Conservation (phyloP, 2,113 vertebrate genomes). For the Ploceus nigricollis region DNA sequence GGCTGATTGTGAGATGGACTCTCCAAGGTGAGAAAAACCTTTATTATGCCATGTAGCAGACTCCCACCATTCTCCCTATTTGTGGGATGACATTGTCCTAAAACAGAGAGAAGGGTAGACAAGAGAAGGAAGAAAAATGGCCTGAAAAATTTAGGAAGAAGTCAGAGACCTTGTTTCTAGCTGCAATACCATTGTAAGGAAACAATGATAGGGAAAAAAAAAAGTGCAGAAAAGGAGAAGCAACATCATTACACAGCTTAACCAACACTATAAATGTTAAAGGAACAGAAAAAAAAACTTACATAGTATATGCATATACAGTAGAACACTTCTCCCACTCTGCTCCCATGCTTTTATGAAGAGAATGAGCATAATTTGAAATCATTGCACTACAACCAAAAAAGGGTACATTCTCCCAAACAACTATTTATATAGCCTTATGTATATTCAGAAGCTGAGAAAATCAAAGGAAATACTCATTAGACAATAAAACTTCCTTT, state of each 20-base stretch:
- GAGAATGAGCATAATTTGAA: neutral
- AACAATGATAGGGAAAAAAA: neutral
- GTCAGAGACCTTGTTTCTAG: neutral
- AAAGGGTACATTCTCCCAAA: constrained; percentile 10
- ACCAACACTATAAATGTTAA: neutral
- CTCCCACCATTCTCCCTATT: neutral
- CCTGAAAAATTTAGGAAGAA: neutral
- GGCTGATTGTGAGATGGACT: neutral
- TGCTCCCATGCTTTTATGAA: constrained; percentile 13
- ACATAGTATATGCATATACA: neutral
- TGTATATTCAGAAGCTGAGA: constrained; percentile 14
- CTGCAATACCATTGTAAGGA: neutral
- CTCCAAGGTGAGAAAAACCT: neutral
- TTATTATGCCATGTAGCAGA: neutral
- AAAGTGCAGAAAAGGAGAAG: neutral
- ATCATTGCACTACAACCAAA: neutral
- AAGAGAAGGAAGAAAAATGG: neutral
- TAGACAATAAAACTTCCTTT: constrained; percentile 48
- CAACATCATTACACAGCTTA: neutral
- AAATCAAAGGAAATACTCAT: constrained; percentile 35
- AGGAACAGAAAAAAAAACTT: neutral
- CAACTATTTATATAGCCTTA: constrained; percentile 25
- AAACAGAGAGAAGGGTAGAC: neutral
- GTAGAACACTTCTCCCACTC: neutral
- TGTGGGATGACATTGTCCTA: neutral